phyloP scores from a whole-genome alignment of 2,888 invertebrate genomes.

The Pteria penguin region DNA sequence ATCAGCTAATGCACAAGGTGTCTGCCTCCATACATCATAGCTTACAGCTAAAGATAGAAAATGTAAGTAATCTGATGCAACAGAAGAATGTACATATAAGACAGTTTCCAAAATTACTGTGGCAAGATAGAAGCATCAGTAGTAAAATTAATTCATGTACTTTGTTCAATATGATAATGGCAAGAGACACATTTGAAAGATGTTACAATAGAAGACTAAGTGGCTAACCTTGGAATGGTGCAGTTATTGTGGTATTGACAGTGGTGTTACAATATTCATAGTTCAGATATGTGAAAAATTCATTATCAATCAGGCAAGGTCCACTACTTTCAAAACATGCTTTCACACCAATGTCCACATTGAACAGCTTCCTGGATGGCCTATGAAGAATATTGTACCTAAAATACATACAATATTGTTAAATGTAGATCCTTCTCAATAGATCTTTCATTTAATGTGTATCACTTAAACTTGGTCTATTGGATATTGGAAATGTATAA shows the following conservation, averaged over 20 bases:
- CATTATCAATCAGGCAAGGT: background rate
- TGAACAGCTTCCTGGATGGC: background rate
- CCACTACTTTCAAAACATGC: background rate
- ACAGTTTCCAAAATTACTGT: too few species aligned
- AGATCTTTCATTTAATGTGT: background rate
- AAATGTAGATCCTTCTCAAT: too few species aligned
- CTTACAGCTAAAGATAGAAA: constrained; percentile 24
- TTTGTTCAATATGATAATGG: too few species aligned
- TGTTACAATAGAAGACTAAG: too few species aligned
- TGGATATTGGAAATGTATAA: background rate
- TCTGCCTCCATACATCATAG: constrained; percentile 36
- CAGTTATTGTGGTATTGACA: background rate
- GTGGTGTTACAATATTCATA: background rate
- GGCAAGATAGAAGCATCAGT: too few species aligned
- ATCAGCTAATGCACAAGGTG: background rate
- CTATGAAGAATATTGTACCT: background rate
- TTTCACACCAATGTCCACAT: background rate
- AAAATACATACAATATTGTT: background rate
- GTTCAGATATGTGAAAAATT: constrained; percentile 1
- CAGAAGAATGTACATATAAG: too few species aligned
- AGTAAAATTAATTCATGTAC: too few species aligned
- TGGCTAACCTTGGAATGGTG: constrained; percentile 16
- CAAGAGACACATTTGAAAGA: too few species aligned
- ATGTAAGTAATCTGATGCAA: too few species aligned
- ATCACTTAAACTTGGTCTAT: background rate